Percentiles rank a stretch among this genome's conserved stretches.
Conservation (phyloP, 2,113 vertebrate species). For the Burhinus bistriatus region DNA sequence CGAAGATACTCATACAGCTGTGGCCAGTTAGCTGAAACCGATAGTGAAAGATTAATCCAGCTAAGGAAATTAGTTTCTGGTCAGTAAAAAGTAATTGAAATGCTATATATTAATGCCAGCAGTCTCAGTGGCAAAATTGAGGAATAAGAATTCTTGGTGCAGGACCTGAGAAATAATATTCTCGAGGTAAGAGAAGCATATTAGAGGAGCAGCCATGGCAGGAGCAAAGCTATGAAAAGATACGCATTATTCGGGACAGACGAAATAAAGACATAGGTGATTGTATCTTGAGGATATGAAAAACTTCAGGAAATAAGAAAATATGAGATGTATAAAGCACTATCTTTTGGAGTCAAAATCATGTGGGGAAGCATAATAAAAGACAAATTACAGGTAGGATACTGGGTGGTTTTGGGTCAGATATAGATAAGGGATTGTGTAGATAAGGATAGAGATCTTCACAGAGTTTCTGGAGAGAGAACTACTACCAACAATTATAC, state of each 20-base stretch:
- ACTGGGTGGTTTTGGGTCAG: neutral
- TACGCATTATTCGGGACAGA: neutral
- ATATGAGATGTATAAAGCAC: neutral
- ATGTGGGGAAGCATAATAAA: neutral
- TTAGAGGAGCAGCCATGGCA: neutral
- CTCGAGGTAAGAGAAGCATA: neutral
- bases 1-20: neutral
- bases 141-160: neutral
- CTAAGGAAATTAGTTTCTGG: conserved; percentile 46
- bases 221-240: neutral
- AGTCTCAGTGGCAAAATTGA: neutral
- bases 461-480: neutral
- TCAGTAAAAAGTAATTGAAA: conserved; percentile 14
- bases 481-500: neutral
- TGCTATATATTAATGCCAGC: neutral
- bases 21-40: conserved; percentile 24
- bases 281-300: neutral
- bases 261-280: neutral
- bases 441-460: neutral
- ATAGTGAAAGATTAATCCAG: conserved; percentile 30
- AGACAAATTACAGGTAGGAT: neutral
- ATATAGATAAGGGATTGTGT: neutral
- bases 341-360: neutral
- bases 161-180: neutral
- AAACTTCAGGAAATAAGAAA: neutral